Evolutionary conservation across 2,888 invertebrate species (phyloP), one percentile per base, ranked within the genome.

Genomic region (Colostygia pectinataria): DNA sequence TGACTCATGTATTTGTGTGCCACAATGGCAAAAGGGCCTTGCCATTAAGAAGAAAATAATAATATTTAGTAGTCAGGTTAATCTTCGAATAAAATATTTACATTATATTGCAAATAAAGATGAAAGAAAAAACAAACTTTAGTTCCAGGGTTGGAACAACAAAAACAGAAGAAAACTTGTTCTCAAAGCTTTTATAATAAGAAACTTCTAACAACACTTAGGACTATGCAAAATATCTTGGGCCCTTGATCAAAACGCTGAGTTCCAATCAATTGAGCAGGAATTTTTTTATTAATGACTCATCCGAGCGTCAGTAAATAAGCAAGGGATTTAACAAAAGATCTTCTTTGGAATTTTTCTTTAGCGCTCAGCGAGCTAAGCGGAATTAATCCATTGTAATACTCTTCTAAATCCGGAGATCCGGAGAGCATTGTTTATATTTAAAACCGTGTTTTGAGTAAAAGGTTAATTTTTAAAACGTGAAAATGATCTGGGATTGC

Each of bases 381-480:
- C 24, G 2, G 39, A 39, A 42, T 46, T 51, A 55, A 58, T 58
- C 58, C 50, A 28, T 27, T 31, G 34, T 53, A 31, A 53, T 36
- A 29, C 47, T 29, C 33, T 18, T 10, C 28, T 53, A 48, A n/a
- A 55, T 57, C 57, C 46, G 20, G 20, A 34, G 23, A 44, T 49
- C 44, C 37, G 32, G 28, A 32, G 4, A 23, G 6, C 27, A 45
- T 32, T 45, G 36, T 51, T 47, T 51, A 41, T 48, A 40, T 28
- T 51, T 43, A 45, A 20, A 24, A 32, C 27, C 25, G 10, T 41
- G 43, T 40, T 47, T 48, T 43, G 31, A 48, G 33, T 32, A 9
- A 24, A 20, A 45, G 50, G 45, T 51, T 40, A 45, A 28, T 45
- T 38, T 36, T 41, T 34, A 36, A 36, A 38, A 14, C 13, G 14